phyloP scores from a whole-genome alignment of 2,888 invertebrate species.

The Pheosia gnoma region DNA sequence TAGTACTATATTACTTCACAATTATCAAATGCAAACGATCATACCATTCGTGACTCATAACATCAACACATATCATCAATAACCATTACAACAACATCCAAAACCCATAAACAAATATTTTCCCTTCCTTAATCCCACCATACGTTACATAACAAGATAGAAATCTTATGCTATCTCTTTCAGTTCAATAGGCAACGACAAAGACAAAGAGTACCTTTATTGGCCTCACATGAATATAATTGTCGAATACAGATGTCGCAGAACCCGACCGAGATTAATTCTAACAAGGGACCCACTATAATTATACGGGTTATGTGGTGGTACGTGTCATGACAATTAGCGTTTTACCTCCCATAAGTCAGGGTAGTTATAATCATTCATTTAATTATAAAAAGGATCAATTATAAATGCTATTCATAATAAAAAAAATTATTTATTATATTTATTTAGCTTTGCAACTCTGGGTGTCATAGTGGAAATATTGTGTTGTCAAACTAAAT shows the following conservation, averaged over 20 bases:
- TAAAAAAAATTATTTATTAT: no score
- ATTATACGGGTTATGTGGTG: conserved; percentile 60
- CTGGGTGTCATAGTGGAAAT: no score
- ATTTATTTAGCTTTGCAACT: no score
- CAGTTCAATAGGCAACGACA: conserved; percentile 23
- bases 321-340: conserved; percentile 30
- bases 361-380: no score
- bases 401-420: no score
- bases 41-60: conserved; percentile 6
- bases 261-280: conserved; percentile 76
- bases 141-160: conserved; percentile 38
- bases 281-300: conserved; percentile 78
- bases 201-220: conserved; percentile 38
- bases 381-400: no score
- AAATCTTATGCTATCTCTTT: conserved; percentile 31
- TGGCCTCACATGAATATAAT: conserved; percentile 75
- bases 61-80: conserved; percentile 32
- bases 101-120: conserved; percentile 44
- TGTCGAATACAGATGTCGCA: conserved; percentile 80
- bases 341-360: background rate
- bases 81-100: conserved; percentile 30
- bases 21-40: background rate
- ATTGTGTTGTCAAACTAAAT: no score
- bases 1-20: background rate
- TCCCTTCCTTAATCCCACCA: conserved; percentile 41